Evolutionary conservation across 2,888 invertebrate species (phyloP).

Genomic region (Lydus trimaculatus): DNA sequence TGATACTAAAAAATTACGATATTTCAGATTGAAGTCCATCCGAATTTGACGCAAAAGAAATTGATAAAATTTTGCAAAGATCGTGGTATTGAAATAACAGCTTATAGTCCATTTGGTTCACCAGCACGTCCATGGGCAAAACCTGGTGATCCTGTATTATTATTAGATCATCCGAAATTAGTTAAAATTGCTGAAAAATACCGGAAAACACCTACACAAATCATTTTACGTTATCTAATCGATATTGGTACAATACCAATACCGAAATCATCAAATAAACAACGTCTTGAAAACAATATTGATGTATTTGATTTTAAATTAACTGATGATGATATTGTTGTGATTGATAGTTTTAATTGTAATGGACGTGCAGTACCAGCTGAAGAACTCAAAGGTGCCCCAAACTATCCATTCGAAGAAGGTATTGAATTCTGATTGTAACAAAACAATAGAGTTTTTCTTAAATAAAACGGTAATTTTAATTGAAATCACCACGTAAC

Average conservation of each 20-base stretch:
- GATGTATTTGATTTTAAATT: slow-evolving; percentile 67
- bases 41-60: slow-evolving; percentile 71
- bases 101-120: slow-evolving; percentile 81
- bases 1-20: background rate
- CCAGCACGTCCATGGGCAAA: slow-evolving; percentile 76
- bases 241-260: slow-evolving; percentile 65
- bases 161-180: slow-evolving; percentile 68
- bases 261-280: slow-evolving; percentile 66
- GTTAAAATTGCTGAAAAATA: slow-evolving; percentile 70
- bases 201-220: slow-evolving; percentile 72
- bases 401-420: slow-evolving; percentile 55
- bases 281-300: slow-evolving; percentile 64
- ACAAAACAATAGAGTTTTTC: background rate
- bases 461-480: background rate
- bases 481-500: slow-evolving; percentile 70
- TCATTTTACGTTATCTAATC: slow-evolving; percentile 69
- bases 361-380: slow-evolving; percentile 52
- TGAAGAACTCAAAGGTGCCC: slow-evolving; percentile 47
- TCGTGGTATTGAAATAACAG: slow-evolving; percentile 71
- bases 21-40: slow-evolving; percentile 71
- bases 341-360: slow-evolving; percentile 61
- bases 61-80: slow-evolving; percentile 72
- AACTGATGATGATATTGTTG: slow-evolving; percentile 61
- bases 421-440: slow-evolving; percentile 44
- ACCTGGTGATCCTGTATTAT: slow-evolving; percentile 67